Evolutionary conservation across 1,140 invertebrate species (phyloP).

Genomic region (Drosophila neocordata): DNA sequence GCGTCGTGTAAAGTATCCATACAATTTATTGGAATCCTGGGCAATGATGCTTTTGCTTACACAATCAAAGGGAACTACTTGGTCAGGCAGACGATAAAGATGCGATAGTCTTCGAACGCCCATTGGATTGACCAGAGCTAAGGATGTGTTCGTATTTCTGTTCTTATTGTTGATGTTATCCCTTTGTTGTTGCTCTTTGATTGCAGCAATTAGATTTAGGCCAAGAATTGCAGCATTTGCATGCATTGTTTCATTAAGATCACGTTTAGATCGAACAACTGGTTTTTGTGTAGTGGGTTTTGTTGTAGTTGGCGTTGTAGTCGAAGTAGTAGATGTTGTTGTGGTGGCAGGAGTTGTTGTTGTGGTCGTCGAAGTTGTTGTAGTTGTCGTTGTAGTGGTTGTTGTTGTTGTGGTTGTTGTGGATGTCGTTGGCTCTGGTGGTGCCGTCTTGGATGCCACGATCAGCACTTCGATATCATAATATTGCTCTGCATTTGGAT

Average conservation of each 20-base stretch:
- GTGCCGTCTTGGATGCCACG: slow-evolving; percentile 86
- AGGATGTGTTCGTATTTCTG: slow-evolving; percentile 34
- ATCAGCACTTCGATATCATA: slow-evolving; percentile 88
- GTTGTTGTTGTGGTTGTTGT: slow-evolving; percentile 85
- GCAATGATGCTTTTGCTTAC: slow-evolving; percentile 85
- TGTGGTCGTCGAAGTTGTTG: slow-evolving; percentile 83
- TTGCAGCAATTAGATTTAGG: slow-evolving; percentile 57
- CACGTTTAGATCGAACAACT: slow-evolving; percentile 55
- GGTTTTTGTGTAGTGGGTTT: slow-evolving; percentile 42
- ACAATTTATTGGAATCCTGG: slow-evolving; percentile 87
- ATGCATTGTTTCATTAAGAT: slow-evolving; percentile 65
- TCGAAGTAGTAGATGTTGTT: slow-evolving; percentile 84
- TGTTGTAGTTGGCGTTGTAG: slow-evolving; percentile 67
- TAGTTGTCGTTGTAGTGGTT: slow-evolving; percentile 84
- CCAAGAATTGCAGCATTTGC: slow-evolving; percentile 62
- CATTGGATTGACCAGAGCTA: slow-evolving; percentile 60
- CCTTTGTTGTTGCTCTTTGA: slow-evolving; percentile 58
- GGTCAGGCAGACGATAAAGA: slow-evolving; percentile 36
- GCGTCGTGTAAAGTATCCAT: slow-evolving; percentile 88
- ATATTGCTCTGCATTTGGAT: slow-evolving; percentile 85
- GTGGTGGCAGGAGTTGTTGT: slow-evolving; percentile 58
- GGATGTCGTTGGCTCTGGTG: slow-evolving; percentile 85
- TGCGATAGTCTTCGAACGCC: slow-evolving; percentile 42
- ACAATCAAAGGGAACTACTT: slow-evolving; percentile 85
- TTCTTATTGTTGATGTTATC: neutral